A percentile compares a stretch with the other conserved stretches of the same genome.
Evolutionary conservation across 2,888 invertebrate genomes (phyloP).

Genomic region (Agrotis clavis): DNA sequence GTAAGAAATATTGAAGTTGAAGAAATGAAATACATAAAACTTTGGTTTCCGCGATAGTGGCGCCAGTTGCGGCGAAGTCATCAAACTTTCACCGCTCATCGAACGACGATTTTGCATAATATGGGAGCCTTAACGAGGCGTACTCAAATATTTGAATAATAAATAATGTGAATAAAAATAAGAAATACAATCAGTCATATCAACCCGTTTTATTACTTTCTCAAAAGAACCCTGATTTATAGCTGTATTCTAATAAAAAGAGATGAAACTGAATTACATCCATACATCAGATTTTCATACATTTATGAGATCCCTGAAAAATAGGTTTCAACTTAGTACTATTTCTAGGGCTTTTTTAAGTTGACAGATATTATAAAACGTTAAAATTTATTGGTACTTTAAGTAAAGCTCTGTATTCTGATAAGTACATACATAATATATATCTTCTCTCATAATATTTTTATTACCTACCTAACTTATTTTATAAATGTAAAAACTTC

Average conservation of each 20-base stretch:
- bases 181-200: not conserved
- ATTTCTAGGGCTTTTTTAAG: not conserved
- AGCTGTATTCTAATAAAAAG: conserved; percentile 26
- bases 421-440: too few species aligned
- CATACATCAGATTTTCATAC: conserved; percentile 26
- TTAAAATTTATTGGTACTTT: not conserved
- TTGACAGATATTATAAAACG: not conserved
- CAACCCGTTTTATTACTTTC: not conserved
- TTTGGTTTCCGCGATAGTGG: too few species aligned
- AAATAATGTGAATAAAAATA: not conserved
- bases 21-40: too few species aligned
- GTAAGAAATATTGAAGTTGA: too few species aligned
- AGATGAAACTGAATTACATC: conserved; percentile 4
- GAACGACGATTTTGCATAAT: too few species aligned
- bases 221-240: conserved; percentile 16
- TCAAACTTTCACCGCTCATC: too few species aligned
- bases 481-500: too few species aligned
- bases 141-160: not conserved
- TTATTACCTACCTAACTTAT: too few species aligned
- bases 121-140: not conserved
- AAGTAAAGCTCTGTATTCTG: too few species aligned
- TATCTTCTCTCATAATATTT: too few species aligned
- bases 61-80: too few species aligned
- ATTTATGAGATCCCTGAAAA: conserved; percentile 16
- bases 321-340: not conserved